phyloP scores from a whole-genome alignment of 2,113 vertebrate genomes.

The Potamarius usumacintae region DNA sequence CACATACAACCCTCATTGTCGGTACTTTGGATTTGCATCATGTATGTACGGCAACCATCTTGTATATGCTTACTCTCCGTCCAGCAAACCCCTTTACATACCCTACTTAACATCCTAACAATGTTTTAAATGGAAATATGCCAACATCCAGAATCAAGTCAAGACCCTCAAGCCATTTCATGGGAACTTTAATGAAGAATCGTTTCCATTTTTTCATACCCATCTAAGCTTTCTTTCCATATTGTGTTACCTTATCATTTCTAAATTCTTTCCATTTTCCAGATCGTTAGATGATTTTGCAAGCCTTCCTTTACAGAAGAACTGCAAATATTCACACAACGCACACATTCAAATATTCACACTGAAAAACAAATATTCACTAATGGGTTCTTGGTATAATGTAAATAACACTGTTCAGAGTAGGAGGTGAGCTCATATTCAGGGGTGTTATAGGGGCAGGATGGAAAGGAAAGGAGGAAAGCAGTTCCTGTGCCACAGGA shows the following conservation, averaged over 20 bases:
- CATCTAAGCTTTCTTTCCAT: neutral
- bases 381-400: neutral
- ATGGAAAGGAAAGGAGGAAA: neutral
- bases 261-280: neutral
- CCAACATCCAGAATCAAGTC: neutral
- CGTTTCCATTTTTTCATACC: neutral
- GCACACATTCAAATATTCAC: slow-evolving; percentile 1
- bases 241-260: neutral
- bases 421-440: neutral
- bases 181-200: neutral
- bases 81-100: neutral
- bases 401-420: neutral
- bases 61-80: neutral
- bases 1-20: neutral
- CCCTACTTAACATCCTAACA: neutral
- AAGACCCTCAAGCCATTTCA: neutral
- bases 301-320: neutral
- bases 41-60: neutral
- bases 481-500: slow-evolving; percentile 26
- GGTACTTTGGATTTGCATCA: neutral
- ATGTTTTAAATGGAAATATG: neutral
- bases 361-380: slow-evolving; percentile 44
- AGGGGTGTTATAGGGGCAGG: neutral
- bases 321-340: slow-evolving; percentile 1
- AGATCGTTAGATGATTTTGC: neutral